phyloP scores from a whole-genome alignment of 2,797 vertebrate genomes.

The Heliangelus exortis region DNA sequence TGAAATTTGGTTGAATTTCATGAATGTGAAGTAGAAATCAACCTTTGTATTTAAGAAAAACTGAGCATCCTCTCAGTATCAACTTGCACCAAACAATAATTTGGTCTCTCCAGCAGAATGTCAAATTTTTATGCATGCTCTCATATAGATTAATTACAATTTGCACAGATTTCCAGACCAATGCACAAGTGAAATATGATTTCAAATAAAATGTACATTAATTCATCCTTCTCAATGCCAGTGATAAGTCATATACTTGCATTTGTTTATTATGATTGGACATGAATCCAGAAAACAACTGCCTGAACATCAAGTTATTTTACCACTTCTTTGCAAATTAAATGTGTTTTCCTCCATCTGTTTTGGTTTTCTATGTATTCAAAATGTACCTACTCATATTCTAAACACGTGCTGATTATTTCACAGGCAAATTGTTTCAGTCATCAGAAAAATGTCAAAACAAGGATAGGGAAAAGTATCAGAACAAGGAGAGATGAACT shows the following conservation, averaged over 20 bases:
- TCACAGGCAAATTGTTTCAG: background rate
- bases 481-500: background rate
- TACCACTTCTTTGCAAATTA: background rate
- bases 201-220: background rate
- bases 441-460: background rate
- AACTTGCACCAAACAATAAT: fast-evolving
- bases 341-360: background rate
- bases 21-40: background rate
- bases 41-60: background rate
- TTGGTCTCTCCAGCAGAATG: background rate
- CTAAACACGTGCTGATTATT: background rate
- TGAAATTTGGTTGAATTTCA: background rate
- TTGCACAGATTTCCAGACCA: background rate
- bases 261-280: background rate
- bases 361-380: background rate
- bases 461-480: background rate
- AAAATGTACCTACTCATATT: background rate
- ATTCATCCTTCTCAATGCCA: background rate
- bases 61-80: background rate
- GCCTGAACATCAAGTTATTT: background rate
- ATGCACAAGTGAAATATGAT: background rate
- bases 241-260: background rate
- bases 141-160: background rate
- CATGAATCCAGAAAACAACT: background rate
- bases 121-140: background rate